Evolutionary conservation across 2,888 invertebrate genomes (phyloP), one percentile per base, ranked within the genome.

Genomic region (Hemithea aestivaria): DNA sequence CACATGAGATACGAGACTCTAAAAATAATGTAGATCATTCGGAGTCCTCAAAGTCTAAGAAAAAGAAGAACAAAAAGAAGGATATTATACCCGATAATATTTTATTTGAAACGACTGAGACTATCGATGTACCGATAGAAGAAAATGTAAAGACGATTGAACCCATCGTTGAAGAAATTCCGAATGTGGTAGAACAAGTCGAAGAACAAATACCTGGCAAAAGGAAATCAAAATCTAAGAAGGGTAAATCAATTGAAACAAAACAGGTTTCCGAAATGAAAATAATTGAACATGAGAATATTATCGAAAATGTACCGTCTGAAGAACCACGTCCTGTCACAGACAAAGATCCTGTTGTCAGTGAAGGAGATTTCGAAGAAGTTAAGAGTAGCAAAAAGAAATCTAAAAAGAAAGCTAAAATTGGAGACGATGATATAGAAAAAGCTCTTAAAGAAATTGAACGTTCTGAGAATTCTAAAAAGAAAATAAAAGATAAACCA

Each of bases 361-460:
- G 37, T 10, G 53, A 56, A 25, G 45, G 51, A n/a, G 40, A 45
- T 29, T 47, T 56, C 12, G 52, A 59, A 41, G 62, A 63, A 45
- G 50, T 51, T 2, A 75, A 72, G 49, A 44, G 38, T 16, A 51
- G 51, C 35, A 80, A 73, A 62, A 77, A 78, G 61, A 81, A 73
- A 51, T 35, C 51, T 1, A 79, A 75, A 5, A 78, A 73, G 31
- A 80, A 75, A 56, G 40, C 30, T 12, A 75, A 75, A 54, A 36
- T 56, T 40, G 37, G 55, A 2, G 64, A 67, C 41, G 69, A 75
- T 41, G 75, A 78, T 34, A 68, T 69, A 37, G 75, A 75, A 38
- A 71, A 61, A 40, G 70, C 71, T 37, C 46, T 74, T 3, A 66
- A 69, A 52, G 70, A 73, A 45, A 74, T 73, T 38, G 70, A 73